Evolutionary conservation across 2,888 invertebrate genomes (phyloP).

Genomic region (Campoplex nolae): DNA sequence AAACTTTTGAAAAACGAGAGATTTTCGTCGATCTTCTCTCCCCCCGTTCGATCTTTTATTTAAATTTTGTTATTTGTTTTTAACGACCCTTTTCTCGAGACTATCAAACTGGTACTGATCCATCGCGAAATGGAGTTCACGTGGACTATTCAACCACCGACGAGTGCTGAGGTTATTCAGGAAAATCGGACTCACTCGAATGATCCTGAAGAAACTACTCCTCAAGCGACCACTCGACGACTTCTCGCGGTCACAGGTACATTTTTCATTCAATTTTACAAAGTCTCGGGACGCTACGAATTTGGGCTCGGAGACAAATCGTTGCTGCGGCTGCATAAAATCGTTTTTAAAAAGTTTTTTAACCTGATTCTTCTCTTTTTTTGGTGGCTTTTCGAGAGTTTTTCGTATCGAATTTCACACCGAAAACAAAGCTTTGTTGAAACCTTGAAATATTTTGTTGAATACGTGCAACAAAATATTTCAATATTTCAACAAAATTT

Average conservation of each 20-base stretch:
- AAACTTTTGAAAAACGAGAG: conserved; percentile 44
- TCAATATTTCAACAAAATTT: no score
- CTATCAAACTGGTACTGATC: not conserved
- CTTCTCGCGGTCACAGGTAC: conserved; percentile 77
- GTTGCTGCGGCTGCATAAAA: no score
- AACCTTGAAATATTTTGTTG: no score
- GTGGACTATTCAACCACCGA: conserved; percentile 78
- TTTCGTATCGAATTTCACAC: no score
- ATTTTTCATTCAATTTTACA: not conserved
- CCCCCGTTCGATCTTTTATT: not conserved
- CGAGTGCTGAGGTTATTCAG: conserved; percentile 71
- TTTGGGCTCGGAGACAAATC: no score
- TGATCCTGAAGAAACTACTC: conserved; percentile 73
- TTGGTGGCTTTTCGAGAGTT: no score
- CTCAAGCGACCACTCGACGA: conserved; percentile 75
- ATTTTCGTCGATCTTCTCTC: conserved; percentile 14
- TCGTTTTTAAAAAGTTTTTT: no score
- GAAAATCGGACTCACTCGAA: conserved; percentile 70
- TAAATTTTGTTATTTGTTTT: not conserved
- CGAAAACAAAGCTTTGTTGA: no score
- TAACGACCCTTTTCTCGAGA: not conserved
- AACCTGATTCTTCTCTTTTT: no score
- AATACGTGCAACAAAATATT: no score
- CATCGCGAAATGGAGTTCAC: conserved; percentile 76
- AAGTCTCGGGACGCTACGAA: not conserved